Evolutionary conservation across 2,797 vertebrate genomes (phyloP).

Genomic region (Gadopsis bispinosus): DNA sequence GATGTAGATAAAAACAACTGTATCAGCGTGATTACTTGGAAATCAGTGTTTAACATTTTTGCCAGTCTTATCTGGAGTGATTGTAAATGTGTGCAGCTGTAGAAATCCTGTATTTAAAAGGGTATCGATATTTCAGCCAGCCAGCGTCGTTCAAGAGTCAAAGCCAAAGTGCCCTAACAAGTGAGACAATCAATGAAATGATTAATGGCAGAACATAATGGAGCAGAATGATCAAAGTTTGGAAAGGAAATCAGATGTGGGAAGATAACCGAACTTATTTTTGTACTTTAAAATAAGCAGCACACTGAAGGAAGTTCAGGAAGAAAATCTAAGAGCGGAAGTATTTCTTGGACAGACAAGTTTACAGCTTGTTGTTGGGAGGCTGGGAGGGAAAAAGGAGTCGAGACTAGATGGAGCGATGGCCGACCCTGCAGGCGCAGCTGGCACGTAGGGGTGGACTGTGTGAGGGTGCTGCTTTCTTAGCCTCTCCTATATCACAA

Average conservation of each 20-base stretch:
- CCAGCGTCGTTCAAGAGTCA: neutral
- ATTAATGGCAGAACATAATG: conserved; percentile 2
- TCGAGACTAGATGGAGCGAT: neutral
- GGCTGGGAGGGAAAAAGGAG: neutral
- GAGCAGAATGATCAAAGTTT: neutral
- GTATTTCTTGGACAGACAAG: neutral
- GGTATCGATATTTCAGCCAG: conserved; percentile 10
- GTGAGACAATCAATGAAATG: conserved; percentile 21
- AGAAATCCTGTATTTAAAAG: conserved; percentile 19
- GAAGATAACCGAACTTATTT: neutral
- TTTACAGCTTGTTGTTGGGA: conserved; percentile 21
- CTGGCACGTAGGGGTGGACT: conserved; percentile 15
- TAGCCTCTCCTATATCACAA: conserved; percentile 7
- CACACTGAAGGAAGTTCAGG: neutral
- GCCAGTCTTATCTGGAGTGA: neutral
- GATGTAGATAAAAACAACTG: neutral
- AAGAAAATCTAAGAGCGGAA: neutral
- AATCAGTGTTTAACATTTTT: neutral
- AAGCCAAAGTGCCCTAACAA: conserved; percentile 21
- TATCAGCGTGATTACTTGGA: neutral
- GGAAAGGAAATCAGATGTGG: conserved; percentile 5
- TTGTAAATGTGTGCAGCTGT: neutral
- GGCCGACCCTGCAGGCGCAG: conserved; percentile 12
- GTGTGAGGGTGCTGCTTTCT: conserved; percentile 5
- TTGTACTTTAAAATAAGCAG: conserved; percentile 17